phyloP scores from a whole-genome alignment of 2,888 invertebrate genomes.

The Isoperla grammatica region DNA sequence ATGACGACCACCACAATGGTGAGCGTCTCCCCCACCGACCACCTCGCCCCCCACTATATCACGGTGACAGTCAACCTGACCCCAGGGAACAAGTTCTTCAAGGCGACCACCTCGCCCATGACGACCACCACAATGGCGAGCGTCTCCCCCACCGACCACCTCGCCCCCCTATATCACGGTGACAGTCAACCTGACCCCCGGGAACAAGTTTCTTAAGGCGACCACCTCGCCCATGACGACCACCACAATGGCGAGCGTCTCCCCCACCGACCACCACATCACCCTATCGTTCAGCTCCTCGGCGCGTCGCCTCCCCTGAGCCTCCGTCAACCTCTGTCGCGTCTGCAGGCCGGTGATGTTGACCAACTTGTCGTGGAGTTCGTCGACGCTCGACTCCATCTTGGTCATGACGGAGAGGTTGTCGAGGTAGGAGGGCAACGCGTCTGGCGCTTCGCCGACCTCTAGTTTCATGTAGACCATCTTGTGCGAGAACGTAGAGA shows the following conservation, averaged over 20 bases:
- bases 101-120: too few species aligned
- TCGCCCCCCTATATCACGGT: too few species aligned
- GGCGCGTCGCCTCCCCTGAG: slow-evolving; percentile 19
- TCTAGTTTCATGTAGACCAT: neutral
- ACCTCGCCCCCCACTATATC: too few species aligned
- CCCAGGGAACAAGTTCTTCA: too few species aligned
- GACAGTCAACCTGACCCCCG: too few species aligned
- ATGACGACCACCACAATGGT: too few species aligned
- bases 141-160: too few species aligned
- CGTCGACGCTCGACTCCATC: neutral
- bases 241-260: slow-evolving; percentile 41
- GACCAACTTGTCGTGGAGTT: neutral
- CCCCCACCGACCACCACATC: slow-evolving; percentile 43
- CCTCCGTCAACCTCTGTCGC: neutral
- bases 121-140: too few species aligned
- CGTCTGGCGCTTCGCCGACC: neutral
- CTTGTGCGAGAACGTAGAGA: neutral
- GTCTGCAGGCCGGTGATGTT: neutral
- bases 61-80: too few species aligned
- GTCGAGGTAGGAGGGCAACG: neutral
- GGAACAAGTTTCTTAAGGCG: slow-evolving; percentile 57
- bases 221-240: slow-evolving; percentile 48
- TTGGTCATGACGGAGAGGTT: neutral
- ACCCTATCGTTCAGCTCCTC: slow-evolving; percentile 43
- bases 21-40: too few species aligned